These are phyloP conservation scores for Zygogramma bicolorata DNA, from an alignment of 2,888 invertebrate genomes.

Conservation along the genomic window DNA sequence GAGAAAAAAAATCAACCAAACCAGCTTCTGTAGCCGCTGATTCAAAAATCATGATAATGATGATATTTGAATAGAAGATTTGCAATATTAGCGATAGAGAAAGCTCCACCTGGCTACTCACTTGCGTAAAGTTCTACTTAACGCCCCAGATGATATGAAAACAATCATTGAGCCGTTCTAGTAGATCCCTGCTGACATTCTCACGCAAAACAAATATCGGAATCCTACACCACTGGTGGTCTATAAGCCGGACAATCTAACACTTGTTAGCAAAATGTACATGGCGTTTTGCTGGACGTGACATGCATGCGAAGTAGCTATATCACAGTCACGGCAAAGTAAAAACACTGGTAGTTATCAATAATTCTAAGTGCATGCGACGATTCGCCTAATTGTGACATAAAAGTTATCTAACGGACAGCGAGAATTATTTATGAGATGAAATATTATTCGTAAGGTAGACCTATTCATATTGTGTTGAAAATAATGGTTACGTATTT, in stretches of 20 bases:
- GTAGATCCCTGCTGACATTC: neutral
- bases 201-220: neutral
- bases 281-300: constrained; percentile 41
- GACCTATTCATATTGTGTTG: neutral
- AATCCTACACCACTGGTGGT: constrained; percentile 6
- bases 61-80: no score
- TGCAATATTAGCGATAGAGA: no score
- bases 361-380: neutral
- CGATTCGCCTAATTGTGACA: constrained; percentile 3
- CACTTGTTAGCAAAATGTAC: constrained; percentile 44
- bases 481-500: no score
- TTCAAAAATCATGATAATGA: no score
- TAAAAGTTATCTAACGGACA: neutral
- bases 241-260: constrained; percentile 31
- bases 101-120: no score
- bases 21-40: no score
- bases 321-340: constrained; percentile 14
- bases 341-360: constrained; percentile 8
- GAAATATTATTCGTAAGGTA: neutral
- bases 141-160: no score
- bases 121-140: no score
- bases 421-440: neutral
- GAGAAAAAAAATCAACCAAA: no score
- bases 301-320: constrained; percentile 31
- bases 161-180: neutral